Evolutionary conservation across 1,140 invertebrate genomes (phyloP).

Genomic region (Neuroterus valhalla): DNA sequence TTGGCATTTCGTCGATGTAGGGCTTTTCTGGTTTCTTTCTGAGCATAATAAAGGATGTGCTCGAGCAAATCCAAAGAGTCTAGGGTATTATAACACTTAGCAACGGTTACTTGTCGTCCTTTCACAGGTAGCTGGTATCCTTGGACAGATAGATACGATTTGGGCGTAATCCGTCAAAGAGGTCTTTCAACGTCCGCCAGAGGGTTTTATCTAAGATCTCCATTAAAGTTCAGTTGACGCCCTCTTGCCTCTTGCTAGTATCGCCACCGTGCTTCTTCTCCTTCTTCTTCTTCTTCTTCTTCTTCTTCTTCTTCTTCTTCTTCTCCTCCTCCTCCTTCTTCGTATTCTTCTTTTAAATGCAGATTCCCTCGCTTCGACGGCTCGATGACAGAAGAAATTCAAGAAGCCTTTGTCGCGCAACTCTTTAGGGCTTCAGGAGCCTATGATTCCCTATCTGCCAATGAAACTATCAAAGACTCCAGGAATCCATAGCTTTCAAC

Average conservation of each 20-base stretch:
- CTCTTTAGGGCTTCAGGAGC: conserved; percentile 2
- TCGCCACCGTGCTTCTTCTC: conserved; percentile 14
- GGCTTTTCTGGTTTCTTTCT: conserved; percentile 21
- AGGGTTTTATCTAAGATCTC: conserved; percentile 72
- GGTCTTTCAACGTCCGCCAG: conserved; percentile 67
- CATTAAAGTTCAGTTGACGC: conserved; percentile 76
- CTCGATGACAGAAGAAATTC: not conserved
- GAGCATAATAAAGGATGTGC: conserved; percentile 30
- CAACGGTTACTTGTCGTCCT: conserved; percentile 40
- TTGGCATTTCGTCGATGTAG: conserved; percentile 19
- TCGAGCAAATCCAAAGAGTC: conserved; percentile 47
- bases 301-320: conserved; percentile 30
- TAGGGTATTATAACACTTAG: conserved; percentile 64
- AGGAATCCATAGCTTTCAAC: not conserved
- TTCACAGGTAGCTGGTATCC: conserved; percentile 58
- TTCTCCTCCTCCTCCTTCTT: conserved; percentile 33
- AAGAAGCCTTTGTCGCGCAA: conserved; percentile 14
- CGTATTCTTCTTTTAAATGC: not conserved
- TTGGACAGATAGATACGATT: conserved; percentile 68
- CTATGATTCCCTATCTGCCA: not conserved
- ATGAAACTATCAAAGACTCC: conserved; percentile 2
- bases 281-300: conserved; percentile 41
- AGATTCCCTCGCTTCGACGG: conserved; percentile 5
- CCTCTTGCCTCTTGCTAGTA: conserved; percentile 59
- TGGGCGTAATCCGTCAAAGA: conserved; percentile 74